Base-by-base conservation (phyloP, 2,888 invertebrate species). In the Criorhina ranunculi region DNA sequence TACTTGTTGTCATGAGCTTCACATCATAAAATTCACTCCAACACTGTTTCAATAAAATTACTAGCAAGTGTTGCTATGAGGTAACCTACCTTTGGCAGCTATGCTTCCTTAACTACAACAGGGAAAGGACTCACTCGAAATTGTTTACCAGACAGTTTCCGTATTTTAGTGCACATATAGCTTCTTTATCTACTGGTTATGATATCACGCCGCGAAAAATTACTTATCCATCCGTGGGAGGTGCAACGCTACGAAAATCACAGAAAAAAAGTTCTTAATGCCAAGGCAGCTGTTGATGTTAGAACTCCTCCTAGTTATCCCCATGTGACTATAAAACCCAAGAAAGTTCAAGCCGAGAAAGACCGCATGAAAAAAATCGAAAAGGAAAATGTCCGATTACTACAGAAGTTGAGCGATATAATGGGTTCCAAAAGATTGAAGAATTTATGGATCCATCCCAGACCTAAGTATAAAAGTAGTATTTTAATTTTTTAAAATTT, bases 151-250 rank as follows among this genome's bases (percentile, higher is more conserved):
- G 57, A 51, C 64, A 77, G 51, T 35, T n/a, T 11, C 4, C 2
- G 11, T 33, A 44, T 8, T 44, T 64, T 12, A 64, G 42, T 66
- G 9, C 8, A 35, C n/a, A 2, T 40, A 31, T 1, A 11, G 1
- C 12, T 9, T 29, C 12, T 5, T 35, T n/a, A 31, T 15, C 15
- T 7, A 33, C 31, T 37, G 12, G 70, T 37, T 35, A 95, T 96
- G 96, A 92, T 96, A 89, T 95, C 95, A 6, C 93, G 94, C 79
- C 92, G 95, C 88, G 95, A 96, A 88, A 95, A 95, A 90, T 92
- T 96, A 66, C 92, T 95, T 66, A 93, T 94, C 69, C 93, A 94
- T 86, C 96, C 96, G 0, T 96, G 95, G 95, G 94, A 95, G 88
- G 93, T 95, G 57, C 92, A 95, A 86, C 93, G 95, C 81, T 96